Percentiles rank a stretch among this genome's conserved stretches.
These are phyloP conservation scores for Ectemnius cavifrons DNA, from an alignment of 2,888 invertebrate genomes.

Conservation along the genomic window DNA sequence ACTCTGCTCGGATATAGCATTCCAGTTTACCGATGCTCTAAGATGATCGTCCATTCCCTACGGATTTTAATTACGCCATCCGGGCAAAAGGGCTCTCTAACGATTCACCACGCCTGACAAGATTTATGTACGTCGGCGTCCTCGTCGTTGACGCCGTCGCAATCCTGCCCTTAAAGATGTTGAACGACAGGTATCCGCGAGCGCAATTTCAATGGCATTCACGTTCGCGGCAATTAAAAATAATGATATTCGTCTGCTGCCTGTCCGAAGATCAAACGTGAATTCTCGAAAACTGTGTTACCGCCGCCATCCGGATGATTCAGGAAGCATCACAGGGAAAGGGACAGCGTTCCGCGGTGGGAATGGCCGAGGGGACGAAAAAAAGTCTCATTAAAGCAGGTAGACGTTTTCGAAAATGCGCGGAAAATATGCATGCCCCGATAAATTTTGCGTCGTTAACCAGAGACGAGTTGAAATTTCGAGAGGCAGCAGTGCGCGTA, in stretches of 20 bases:
- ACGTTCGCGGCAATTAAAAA: slow-evolving; percentile 53
- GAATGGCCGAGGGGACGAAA: not conserved
- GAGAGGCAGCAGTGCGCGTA: slow-evolving; percentile 13
- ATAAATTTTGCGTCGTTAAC: slow-evolving; percentile 14
- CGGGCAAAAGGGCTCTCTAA: slow-evolving; percentile 1
- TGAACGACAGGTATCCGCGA: slow-evolving; percentile 21
- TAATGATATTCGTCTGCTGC: slow-evolving; percentile 50
- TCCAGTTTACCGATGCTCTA: not conserved
- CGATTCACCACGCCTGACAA: not conserved
- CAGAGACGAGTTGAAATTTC: slow-evolving; percentile 9
- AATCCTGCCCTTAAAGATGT: no score
- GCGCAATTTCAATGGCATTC: slow-evolving; percentile 37
- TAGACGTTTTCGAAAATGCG: not conserved
- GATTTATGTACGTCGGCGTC: not conserved
- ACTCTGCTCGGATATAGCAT: not conserved
- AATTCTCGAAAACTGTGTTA: slow-evolving; percentile 37
- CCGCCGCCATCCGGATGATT: slow-evolving; percentile 14
- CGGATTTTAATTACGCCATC: slow-evolving; percentile 15
- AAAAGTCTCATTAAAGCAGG: not conserved
- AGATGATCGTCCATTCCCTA: slow-evolving; percentile 2
- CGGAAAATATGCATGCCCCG: not conserved
- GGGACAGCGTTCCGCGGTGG: not conserved
- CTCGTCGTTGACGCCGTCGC: not conserved
- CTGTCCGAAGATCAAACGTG: slow-evolving; percentile 45
- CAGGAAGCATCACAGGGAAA: not conserved